Conservation (phyloP, 2,113 vertebrate species). For the Tinamus guttatus region DNA sequence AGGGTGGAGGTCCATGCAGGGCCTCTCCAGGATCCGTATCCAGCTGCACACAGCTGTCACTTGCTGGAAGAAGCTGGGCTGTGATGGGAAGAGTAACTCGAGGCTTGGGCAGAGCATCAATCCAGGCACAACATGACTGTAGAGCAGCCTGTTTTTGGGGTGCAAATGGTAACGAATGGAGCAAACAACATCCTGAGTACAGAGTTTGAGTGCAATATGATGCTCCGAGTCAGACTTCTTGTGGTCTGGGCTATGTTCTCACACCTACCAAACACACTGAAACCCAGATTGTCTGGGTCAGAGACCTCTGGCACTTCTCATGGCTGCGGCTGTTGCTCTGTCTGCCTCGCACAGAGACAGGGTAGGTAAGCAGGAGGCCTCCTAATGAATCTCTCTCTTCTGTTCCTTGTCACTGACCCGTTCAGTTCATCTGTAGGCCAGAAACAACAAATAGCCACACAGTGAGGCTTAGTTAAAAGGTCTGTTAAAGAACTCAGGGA, state of each 20-base stretch:
- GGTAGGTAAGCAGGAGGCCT: background rate
- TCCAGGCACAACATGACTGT: background rate
- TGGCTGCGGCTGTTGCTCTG: background rate
- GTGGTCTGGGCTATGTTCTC: background rate
- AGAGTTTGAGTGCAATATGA: background rate
- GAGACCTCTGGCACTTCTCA: background rate
- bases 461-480: background rate
- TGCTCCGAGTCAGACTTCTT: background rate
- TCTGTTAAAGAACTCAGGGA: background rate
- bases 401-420: background rate
- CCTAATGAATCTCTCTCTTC: background rate
- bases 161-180: background rate
- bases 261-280: background rate
- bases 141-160: background rate
- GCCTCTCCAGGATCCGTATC: background rate
- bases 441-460: background rate
- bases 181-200: background rate
- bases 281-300: background rate
- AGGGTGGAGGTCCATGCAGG: background rate
- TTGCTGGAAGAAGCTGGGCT: background rate
- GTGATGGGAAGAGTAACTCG: background rate
- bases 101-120: background rate
- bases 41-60: background rate
- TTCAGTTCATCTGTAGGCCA: background rate
- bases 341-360: background rate